Conservation (phyloP, 2,888 invertebrate genomes). For the Drosophila robusta region DNA sequence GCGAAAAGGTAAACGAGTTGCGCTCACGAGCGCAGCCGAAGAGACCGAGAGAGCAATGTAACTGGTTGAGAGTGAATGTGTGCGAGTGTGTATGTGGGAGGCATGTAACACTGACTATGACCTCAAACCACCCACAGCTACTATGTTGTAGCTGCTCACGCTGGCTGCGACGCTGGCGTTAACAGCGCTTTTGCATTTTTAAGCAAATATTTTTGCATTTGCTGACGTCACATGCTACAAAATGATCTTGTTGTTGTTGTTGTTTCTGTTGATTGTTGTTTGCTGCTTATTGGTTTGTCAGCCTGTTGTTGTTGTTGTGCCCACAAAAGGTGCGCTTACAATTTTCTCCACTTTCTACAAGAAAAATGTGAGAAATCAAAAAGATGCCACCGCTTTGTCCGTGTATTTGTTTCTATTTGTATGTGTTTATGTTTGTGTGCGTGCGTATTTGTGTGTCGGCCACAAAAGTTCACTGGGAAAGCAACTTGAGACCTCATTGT, state of each 20-base stretch:
- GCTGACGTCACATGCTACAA: slow-evolving; percentile 54
- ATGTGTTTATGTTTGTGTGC: slow-evolving; percentile 10
- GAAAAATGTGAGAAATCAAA: slow-evolving; percentile 80
- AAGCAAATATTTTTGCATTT: slow-evolving; percentile 48
- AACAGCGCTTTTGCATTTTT: slow-evolving; percentile 57
- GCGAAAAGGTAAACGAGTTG: slow-evolving; percentile 77
- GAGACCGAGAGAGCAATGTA: slow-evolving; percentile 46
- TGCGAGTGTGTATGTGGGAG: slow-evolving; percentile 42
- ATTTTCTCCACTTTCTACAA: slow-evolving; percentile 77
- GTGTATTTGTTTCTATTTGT: slow-evolving; percentile 4
- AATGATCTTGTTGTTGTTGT: slow-evolving; percentile 22
- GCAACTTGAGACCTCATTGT: slow-evolving; percentile 61
- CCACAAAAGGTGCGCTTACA: slow-evolving; percentile 75
- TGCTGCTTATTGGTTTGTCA: slow-evolving; percentile 21
- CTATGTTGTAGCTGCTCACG: slow-evolving; percentile 33
- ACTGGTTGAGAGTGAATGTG: slow-evolving; percentile 25
- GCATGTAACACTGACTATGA: slow-evolving; percentile 71
- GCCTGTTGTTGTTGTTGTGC: slow-evolving; percentile 49
- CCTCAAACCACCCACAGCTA: slow-evolving; percentile 73
- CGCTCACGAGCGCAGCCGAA: slow-evolving; percentile 52
- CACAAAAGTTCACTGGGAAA: slow-evolving; percentile 76
- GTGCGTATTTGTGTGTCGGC: slow-evolving; percentile 35
- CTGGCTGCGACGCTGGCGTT: slow-evolving; percentile 24
- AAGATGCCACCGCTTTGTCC: slow-evolving; percentile 66
- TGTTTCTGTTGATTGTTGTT: slow-evolving; percentile 33